Evolutionary conservation across 1,140 invertebrate genomes (phyloP).

Genomic region (Probaryconus sp.): DNA sequence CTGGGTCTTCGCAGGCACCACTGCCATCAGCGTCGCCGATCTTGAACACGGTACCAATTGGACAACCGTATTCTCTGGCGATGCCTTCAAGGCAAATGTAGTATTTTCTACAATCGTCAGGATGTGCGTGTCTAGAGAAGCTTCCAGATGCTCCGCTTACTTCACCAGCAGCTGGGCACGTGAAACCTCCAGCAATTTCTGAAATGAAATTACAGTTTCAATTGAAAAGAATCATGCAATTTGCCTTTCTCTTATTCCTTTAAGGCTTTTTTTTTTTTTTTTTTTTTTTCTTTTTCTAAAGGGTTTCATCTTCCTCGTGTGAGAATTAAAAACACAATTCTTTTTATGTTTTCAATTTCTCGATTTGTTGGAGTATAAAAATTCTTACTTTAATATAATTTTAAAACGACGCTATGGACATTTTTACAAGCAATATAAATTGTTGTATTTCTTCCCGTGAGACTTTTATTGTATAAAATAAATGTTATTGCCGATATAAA

Average conservation of each 20-base stretch:
- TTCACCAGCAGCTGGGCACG: slow-evolving; percentile 90
- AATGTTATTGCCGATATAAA: too few species aligned
- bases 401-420: too few species aligned
- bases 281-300: too few species aligned
- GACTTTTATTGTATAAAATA: too few species aligned
- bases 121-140: slow-evolving; percentile 96
- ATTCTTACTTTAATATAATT: too few species aligned
- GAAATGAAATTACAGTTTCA: slow-evolving; percentile 37
- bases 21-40: slow-evolving; percentile 92
- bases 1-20: slow-evolving; percentile 94
- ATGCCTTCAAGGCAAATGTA: slow-evolving; percentile 94
- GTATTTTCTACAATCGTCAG: slow-evolving; percentile 96
- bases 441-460: too few species aligned
- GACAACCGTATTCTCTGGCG: slow-evolving; percentile 95
- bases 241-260: too few species aligned
- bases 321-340: too few species aligned
- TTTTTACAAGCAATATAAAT: too few species aligned
- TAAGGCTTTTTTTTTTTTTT: not conserved
- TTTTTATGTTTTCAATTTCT: too few species aligned
- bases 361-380: too few species aligned
- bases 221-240: not conserved
- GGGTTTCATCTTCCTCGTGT: too few species aligned
- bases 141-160: slow-evolving; percentile 87
- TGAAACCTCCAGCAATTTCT: slow-evolving; percentile 94
- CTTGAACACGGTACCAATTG: slow-evolving; percentile 97